A percentile compares a stretch with the other conserved stretches of the same genome.
These are phyloP conservation scores for Rhynchotus rufescens DNA, from an alignment of 2,797 vertebrate genomes.

Conservation along the genomic window DNA sequence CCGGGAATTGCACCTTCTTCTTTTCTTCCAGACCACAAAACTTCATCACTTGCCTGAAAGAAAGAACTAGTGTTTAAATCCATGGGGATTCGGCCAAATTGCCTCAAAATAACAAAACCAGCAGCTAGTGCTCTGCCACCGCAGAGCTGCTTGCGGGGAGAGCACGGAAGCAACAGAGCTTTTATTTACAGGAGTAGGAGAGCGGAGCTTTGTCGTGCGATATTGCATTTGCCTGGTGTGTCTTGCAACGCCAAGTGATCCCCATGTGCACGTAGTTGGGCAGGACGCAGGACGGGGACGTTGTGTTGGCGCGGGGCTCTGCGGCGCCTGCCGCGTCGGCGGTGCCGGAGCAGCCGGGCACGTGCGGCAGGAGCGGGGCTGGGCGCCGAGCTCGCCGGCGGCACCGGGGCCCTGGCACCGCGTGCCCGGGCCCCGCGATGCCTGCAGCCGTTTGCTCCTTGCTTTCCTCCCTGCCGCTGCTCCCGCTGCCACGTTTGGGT, in stretches of 20 bases:
- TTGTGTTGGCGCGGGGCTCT: no score
- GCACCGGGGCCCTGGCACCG: no score
- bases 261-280: accelerated
- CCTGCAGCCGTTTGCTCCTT: background rate
- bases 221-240: background rate
- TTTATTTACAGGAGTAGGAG: background rate
- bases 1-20: background rate
- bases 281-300: no score
- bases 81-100: background rate
- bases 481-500: conserved; percentile 7
- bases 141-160: background rate
- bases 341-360: no score
- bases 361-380: no score
- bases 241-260: background rate
- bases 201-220: background rate
- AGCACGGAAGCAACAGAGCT: background rate
- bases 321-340: no score
- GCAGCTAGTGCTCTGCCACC: background rate
- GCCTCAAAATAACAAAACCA: background rate
- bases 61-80: background rate
- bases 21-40: background rate
- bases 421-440: no score
- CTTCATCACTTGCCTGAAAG: background rate
- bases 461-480: background rate
- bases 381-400: no score